Percentiles rank a stretch among this genome's conserved stretches.
phyloP scores from a whole-genome alignment of 2,113 vertebrate genomes.

The Ceratotherium simum region DNA sequence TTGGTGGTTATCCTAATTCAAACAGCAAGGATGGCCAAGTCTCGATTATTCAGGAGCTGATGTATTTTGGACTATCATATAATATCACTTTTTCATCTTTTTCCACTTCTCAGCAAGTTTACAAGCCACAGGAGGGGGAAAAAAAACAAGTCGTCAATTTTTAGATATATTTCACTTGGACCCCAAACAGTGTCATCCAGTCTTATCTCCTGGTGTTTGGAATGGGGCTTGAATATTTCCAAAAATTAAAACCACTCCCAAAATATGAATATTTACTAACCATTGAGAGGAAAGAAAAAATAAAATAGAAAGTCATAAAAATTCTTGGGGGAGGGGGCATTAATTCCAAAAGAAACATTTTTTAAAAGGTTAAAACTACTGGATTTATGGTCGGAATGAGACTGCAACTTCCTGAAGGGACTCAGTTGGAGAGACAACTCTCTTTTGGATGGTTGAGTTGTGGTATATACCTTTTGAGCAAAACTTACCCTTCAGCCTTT shows the following conservation, averaged over 20 bases:
- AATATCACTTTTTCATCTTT: not conserved
- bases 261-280: not conserved
- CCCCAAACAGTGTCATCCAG: not conserved
- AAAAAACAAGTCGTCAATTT: not conserved
- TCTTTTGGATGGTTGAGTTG: not conserved
- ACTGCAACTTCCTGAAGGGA: not conserved
- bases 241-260: not conserved
- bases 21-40: not conserved
- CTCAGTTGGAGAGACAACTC: not conserved
- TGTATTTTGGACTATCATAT: not conserved
- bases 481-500: not conserved
- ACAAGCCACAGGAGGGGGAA: not conserved
- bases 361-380: not conserved
- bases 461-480: not conserved
- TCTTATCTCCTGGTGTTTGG: not conserved
- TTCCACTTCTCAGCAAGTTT: not conserved
- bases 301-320: constrained; percentile 7
- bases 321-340: not conserved
- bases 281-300: not conserved
- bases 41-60: not conserved
- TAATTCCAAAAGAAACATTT: not conserved
- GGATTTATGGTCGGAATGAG: not conserved
- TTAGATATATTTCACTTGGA: constrained; percentile 36
- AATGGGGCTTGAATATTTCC: constrained; percentile 1
- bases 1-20: not conserved